Base-by-base conservation (phyloP, 2,888 invertebrate genomes). In the Hoplodrina blanda region DNA sequence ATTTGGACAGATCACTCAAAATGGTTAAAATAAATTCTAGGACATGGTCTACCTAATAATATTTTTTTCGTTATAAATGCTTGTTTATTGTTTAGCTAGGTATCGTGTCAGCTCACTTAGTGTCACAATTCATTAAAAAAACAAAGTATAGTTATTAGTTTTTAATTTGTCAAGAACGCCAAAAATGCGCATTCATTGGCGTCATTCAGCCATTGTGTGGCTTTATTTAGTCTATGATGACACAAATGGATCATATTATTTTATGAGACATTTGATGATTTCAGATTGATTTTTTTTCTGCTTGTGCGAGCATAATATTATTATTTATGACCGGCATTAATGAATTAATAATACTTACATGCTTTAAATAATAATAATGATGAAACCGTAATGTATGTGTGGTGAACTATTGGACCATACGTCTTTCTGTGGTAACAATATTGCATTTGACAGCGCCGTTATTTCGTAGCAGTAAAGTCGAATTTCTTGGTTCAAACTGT, bases 111-210 rank as follows among this genome's bases (percentile, higher is more conserved):
- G 13, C 10, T 50, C 17, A 50, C 19, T 62, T 53, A 59, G 37
- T 57, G 64, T 33, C 3, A 44, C n/a, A 11, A 63, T 64, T 73
- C n/a, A 53, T 49, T 73, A 25, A 0, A 50, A 73, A 49, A 74
- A 54, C 37, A 57, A 54, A 41, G n/a, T n/a, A n/a, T n/a, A n/a
- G 37, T n/a, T 19, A 59, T 33, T 7, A n/a, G 55, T 62, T 57
- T 19, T 19, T 54, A 59, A 50, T 57, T 20, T 44, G 55, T 49
- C 13, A 25, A 15, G 7, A 25, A 30, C 20, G 41, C n/a, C 19
- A 11, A 57, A 62, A 44, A 73, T 59, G 57, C 15, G 41, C 57
- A 30, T 53, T 54, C 25, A 19, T 25, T 60, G 62, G 49, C 49
- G 41, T 53, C 37, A 72, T 41, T 20, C 17, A 37, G 17, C 15